These are phyloP conservation scores for Melitaea cinxia DNA, from an alignment of 1,140 invertebrate genomes.

Conservation along the genomic window DNA sequence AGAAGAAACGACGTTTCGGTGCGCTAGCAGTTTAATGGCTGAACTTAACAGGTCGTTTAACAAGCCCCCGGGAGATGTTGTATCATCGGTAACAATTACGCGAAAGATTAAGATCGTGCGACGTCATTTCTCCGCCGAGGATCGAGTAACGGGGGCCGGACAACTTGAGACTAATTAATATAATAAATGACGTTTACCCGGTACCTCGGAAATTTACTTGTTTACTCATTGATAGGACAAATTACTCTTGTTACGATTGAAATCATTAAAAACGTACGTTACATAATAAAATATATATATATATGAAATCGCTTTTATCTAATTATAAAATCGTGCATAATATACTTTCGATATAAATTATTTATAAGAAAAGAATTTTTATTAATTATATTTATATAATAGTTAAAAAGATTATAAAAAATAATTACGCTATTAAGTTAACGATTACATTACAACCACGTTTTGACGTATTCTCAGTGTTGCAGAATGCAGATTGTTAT, in stretches of 20 bases:
- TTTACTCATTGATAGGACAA: neutral
- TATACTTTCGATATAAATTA: neutral
- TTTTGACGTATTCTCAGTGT: too few relatives aligned
- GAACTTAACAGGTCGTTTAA: slow-evolving; percentile 67
- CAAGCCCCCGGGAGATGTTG: slow-evolving; percentile 51
- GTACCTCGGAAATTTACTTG: neutral
- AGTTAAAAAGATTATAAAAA: neutral
- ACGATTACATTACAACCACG: too few relatives aligned
- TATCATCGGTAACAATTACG: slow-evolving; percentile 63
- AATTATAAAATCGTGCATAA: neutral
- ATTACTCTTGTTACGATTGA: neutral
- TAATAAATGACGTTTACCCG: slow-evolving; percentile 43
- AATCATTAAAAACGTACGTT: too few relatives aligned
- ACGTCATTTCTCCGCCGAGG: slow-evolving; percentile 48
- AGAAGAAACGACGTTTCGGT: slow-evolving; percentile 17
- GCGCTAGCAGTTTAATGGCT: slow-evolving; percentile 49
- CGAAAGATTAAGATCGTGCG: slow-evolving; percentile 61
- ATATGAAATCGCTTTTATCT: neutral
- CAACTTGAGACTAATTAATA: slow-evolving; percentile 48
- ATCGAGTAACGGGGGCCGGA: slow-evolving; percentile 31
- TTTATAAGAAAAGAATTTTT: neutral
- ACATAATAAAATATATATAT: too few relatives aligned
- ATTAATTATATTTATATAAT: neutral
- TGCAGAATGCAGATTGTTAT: too few relatives aligned
- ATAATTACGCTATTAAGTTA: too few relatives aligned